A percentile compares a stretch with the other conserved stretches of the same genome.
Evolutionary conservation across 2,797 vertebrate species (phyloP).

Genomic region (Adelosebastes latens): DNA sequence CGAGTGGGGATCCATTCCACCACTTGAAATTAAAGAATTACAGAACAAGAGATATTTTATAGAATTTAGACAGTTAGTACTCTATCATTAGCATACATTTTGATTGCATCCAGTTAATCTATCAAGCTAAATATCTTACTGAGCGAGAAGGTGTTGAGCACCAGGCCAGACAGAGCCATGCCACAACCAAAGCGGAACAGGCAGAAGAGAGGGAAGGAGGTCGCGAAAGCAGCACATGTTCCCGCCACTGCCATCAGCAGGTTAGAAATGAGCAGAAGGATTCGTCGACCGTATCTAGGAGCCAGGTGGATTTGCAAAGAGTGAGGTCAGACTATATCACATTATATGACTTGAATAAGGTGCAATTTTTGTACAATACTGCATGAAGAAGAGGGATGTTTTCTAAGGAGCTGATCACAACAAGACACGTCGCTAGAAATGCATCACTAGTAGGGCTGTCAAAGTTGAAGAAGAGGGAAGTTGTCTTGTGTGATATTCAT

Average conservation of each 20-base stretch:
- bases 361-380: neutral
- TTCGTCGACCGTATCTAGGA: slow-evolving; percentile 87
- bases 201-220: slow-evolving; percentile 81
- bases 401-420: too few species aligned
- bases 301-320: too few species aligned
- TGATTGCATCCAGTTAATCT: neutral
- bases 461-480: too few species aligned
- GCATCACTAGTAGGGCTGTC: too few species aligned
- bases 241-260: slow-evolving; percentile 86
- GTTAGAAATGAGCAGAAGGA: slow-evolving; percentile 83
- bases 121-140: slow-evolving; percentile 82
- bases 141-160: slow-evolving; percentile 88
- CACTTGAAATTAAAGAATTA: slow-evolving; percentile 62
- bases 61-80: neutral
- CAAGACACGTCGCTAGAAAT: too few species aligned
- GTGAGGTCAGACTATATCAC: neutral
- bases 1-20: slow-evolving; percentile 86
- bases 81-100: neutral
- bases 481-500: too few species aligned
- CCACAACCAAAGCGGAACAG: slow-evolving; percentile 86
- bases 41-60: neutral
- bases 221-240: slow-evolving; percentile 84
- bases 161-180: slow-evolving; percentile 86
- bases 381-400: too few species aligned
- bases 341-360: neutral